Evolutionary conservation across 2,113 vertebrate species (phyloP).

Genomic region (Tragelaphus strepsiceros): DNA sequence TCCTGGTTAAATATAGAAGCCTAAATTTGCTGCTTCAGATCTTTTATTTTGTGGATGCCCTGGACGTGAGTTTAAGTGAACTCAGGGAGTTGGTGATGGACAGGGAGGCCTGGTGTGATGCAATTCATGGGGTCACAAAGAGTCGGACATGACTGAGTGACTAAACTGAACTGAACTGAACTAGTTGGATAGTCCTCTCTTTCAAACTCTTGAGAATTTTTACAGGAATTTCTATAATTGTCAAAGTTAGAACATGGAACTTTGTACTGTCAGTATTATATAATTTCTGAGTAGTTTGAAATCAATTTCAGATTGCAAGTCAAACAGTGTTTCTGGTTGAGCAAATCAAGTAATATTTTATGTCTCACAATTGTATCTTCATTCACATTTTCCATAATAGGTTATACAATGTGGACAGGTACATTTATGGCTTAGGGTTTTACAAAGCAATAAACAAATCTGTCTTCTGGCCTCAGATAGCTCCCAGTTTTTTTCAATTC

Average conservation of each 20-base stretch:
- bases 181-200: not conserved
- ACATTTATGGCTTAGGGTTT: not conserved
- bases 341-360: not conserved
- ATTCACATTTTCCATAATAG: not conserved
- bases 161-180: not conserved
- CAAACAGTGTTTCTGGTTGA: not conserved
- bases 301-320: not conserved
- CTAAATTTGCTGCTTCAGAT: conserved; percentile 5
- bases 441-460: not conserved
- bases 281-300: not conserved
- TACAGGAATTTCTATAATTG: not conserved
- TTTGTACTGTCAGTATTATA: not conserved
- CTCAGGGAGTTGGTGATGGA: too few species aligned
- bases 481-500: not conserved
- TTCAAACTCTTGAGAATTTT: not conserved
- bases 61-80: not conserved
- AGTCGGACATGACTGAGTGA: too few species aligned
- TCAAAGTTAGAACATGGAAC: not conserved
- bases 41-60: not conserved
- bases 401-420: not conserved
- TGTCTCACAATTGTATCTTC: not conserved
- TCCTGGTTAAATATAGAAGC: conserved; percentile 39
- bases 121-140: too few species aligned
- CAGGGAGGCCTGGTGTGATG: too few species aligned
- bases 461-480: not conserved